These are phyloP conservation scores for Brachyrhaphis roseni DNA, from an alignment of 2,797 vertebrate species.

Conservation along the genomic window DNA sequence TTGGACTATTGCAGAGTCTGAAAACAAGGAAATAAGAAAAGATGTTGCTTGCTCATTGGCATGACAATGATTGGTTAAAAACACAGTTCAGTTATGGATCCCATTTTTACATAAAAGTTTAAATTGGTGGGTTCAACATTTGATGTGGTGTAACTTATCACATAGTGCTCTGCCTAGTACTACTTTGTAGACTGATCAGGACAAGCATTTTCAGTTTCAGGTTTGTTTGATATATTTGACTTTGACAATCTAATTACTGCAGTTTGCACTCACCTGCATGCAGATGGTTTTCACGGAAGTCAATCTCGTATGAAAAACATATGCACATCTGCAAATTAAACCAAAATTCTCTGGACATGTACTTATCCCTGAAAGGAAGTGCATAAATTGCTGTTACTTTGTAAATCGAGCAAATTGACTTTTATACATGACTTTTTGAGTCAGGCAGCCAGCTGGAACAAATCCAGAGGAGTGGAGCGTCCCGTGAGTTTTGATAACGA, in stretches of 20 bases:
- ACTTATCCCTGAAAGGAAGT: not conserved
- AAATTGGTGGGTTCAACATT: not conserved
- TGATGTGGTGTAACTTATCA: not conserved
- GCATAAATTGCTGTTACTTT: slow-evolving; percentile 6
- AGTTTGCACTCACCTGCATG: not conserved
- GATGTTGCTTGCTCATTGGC: not conserved
- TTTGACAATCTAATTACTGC: not conserved
- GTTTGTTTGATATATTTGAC: not conserved
- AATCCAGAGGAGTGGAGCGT: slow-evolving; percentile 45
- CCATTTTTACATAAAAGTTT: not conserved
- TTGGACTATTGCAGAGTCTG: not conserved
- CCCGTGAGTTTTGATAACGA: slow-evolving; percentile 49
- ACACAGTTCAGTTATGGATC: not conserved
- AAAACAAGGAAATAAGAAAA: not conserved
- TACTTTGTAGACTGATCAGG: not conserved
- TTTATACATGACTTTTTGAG: slow-evolving; percentile 20
- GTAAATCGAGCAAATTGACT: slow-evolving; percentile 5
- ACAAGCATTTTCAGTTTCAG: not conserved
- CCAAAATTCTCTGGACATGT: slow-evolving; percentile 1
- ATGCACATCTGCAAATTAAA: not conserved
- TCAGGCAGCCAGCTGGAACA: slow-evolving; percentile 44
- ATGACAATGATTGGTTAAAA: not conserved
- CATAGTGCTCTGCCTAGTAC: not conserved
- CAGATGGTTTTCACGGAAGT: not conserved
- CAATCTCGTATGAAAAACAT: not conserved